Evolutionary conservation across 2,113 vertebrate species (phyloP), one percentile per base, ranked within the genome.

Genomic region (Paraplagusia blochii): DNA sequence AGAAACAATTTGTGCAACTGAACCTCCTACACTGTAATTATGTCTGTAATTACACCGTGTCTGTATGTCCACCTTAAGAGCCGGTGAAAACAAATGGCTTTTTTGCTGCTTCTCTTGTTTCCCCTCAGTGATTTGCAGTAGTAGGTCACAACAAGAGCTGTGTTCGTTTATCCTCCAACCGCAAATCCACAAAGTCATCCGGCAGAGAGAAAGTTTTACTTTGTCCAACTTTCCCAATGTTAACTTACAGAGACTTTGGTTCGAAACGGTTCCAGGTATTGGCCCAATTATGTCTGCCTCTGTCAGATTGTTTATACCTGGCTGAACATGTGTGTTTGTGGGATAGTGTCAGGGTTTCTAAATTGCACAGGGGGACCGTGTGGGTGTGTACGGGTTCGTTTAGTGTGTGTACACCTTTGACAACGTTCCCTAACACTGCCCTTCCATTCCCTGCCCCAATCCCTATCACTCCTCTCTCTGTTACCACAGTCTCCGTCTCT

Each of bases 271-370:
- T 60, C 58, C 2, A 18, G 72, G 57, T 80, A 69, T 69, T 51
- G 77, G 82, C 77, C 87, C 87, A 84, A 85, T 83, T 90, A 86
- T 74, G 82, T 86, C 80, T 66, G 57, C 79, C 63, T 85, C 76
- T 88, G 83, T 89, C 80, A 83, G 81, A 82, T 82, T 83, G 77
- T 85, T 76, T 81, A 73, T 83, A 84, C 78, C 81, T 81, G 82
- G 63, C 72, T 84, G 76, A 74, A 76, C 77, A 76, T 76, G 71
- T 74, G 81, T 81, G 79, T 81, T 68, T 80, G 65, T 67, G 76
- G 59, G 67, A 43, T 61, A 52, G 54, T 66, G 76, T 67, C 69
- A 51, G 62, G 69, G 61, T 75, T 66, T 67, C 36, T 63, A 62
- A 81, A 81, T 75, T 82, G 56, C 68, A 73, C 59, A 44, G 4